Evolutionary conservation across 2,797 vertebrate species (phyloP), one percentile per base, ranked within the genome.

Genomic region (Distichodus sexfasciatus): DNA sequence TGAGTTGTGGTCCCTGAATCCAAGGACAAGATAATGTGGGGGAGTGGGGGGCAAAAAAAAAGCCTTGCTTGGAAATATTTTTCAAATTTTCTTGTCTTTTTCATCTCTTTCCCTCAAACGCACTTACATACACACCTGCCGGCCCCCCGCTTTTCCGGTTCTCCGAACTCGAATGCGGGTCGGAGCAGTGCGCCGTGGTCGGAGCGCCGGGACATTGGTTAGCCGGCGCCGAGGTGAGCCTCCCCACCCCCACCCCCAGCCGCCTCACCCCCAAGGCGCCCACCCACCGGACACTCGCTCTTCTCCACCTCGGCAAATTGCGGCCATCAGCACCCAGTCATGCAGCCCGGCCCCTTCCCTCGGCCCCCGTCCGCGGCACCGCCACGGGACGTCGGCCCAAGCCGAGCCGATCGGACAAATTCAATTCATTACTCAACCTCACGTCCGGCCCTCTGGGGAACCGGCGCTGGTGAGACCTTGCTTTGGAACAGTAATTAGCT

Each of bases 401-500:
- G n/a, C n/a, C n/a, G n/a, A n/a, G n/a, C n/a, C n/a, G n/a, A 60
- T 69, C 43, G 51, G 54, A 65, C 75, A 72, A 76, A 71, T 74
- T 59, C 47, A 29, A 55, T 68, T 73, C 38, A 50, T 80, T 70
- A 68, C 54, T 43, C 23, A 31, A 43, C 62, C 66, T 63, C 50
- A 48, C 65, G 43, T 47, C 60, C 26, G 11, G 14, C 64, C 61
- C 71, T 44, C 61, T 1, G 47, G 76, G 66, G 66, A 50, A 47
- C 62, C 12, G 55, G 72, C 23, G 40, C 72, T 63, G 48, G 17
- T 69, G 68, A 67, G 74, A 50, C 69, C 67, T 33, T 26, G 63
- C 71, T 64, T 69, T 75, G 73, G 71, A 76, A 58, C 62, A 53
- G 36, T 51, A 80, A 82, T 81, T 79, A 77, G 68, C 76, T 80